phyloP scores from a whole-genome alignment of 2,797 vertebrate genomes.

The Pseudochirops cupreus region DNA sequence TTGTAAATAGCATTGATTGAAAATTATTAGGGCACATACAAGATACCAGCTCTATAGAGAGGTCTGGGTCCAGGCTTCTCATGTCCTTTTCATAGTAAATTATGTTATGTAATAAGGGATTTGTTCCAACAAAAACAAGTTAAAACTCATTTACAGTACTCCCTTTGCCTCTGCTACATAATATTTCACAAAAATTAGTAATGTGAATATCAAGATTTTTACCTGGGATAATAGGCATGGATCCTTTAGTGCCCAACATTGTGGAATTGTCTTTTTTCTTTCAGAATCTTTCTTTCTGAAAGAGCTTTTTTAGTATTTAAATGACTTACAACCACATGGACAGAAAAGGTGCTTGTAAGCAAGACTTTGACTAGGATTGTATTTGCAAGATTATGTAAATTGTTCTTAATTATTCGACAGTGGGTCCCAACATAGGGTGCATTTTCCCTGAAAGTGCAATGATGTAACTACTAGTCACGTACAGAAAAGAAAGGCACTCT shows the following conservation, averaged over 20 bases:
- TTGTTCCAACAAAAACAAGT: conserved; percentile 7
- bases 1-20: conserved; percentile 35
- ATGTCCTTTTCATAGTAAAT: conserved; percentile 20
- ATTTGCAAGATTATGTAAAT: neutral
- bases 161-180: conserved; percentile 38
- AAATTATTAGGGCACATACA: conserved; percentile 44
- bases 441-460: neutral
- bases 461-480: neutral
- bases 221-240: conserved; percentile 6
- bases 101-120: conserved; percentile 24
- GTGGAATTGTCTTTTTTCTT: neutral
- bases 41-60: neutral
- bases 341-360: neutral
- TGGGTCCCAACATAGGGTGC: neutral
- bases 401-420: neutral
- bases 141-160: conserved; percentile 24
- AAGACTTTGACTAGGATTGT: neutral
- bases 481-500: neutral
- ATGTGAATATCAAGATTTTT: conserved; percentile 18
- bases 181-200: conserved; percentile 43
- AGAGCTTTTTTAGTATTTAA: neutral
- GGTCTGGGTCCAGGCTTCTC: neutral
- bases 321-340: neutral
- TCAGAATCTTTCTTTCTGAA: conserved; percentile 20
- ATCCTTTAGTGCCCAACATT: conserved; percentile 19